Conservation (phyloP, 2,113 vertebrate genomes). For the Caracal caracal region DNA sequence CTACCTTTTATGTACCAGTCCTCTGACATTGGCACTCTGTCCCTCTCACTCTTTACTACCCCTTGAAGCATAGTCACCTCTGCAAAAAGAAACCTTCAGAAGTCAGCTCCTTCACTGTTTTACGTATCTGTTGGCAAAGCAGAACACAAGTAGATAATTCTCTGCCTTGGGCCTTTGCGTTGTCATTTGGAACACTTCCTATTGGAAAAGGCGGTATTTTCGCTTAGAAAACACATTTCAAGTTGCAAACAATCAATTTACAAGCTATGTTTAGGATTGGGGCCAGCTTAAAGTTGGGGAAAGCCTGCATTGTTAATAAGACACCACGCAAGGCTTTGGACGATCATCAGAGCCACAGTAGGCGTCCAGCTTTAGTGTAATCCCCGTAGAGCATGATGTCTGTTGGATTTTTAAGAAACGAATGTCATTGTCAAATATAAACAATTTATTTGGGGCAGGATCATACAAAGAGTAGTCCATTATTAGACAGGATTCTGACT, state of each 20-base stretch:
- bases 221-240: constrained; percentile 49
- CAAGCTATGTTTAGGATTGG: constrained; percentile 47
- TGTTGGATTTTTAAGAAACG: constrained; percentile 25
- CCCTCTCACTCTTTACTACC: neutral
- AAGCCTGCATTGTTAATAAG: constrained; percentile 47
- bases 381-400: neutral
- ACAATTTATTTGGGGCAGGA: neutral
- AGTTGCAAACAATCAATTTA: constrained; percentile 46
- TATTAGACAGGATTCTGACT: constrained; percentile 2
- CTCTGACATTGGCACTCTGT: neutral
- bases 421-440: constrained; percentile 16
- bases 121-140: neutral
- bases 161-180: neutral
- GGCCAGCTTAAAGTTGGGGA: neutral
- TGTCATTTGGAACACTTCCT: constrained; percentile 29
- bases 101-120: neutral
- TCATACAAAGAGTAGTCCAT: neutral
- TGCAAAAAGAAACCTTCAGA: neutral
- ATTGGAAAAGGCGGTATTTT: constrained; percentile 37
- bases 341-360: neutral
- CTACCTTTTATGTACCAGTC: neutral
- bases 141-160: neutral
- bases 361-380: neutral
- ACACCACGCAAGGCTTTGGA: neutral
- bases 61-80: neutral